phyloP scores from a whole-genome alignment of 2,888 invertebrate genomes.

The Rapana venosa region DNA sequence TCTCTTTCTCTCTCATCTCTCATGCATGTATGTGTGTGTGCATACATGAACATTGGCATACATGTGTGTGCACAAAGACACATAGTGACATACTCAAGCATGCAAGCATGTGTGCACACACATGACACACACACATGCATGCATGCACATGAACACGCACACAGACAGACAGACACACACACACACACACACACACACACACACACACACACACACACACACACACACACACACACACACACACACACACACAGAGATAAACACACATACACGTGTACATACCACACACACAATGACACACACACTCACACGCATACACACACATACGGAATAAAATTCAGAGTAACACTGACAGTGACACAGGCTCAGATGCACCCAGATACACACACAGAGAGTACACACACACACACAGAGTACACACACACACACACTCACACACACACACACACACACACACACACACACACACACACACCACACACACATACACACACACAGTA shows the following conservation, averaged over 20 bases:
- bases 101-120: background rate
- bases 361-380: too few relatives aligned
- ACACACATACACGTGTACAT: too few relatives aligned
- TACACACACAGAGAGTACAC: too few relatives aligned
- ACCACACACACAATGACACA: background rate
- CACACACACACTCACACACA: conserved; percentile 4
- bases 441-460: conserved; percentile 1
- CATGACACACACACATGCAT: background rate
- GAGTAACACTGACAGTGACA: too few relatives aligned
- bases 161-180: conserved; percentile 11
- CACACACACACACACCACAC: background rate
- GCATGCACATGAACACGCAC: background rate
- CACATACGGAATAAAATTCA: background rate
- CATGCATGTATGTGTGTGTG: background rate
- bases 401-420: too few relatives aligned
- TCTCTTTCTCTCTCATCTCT: background rate
- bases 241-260: too few relatives aligned
- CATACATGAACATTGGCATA: background rate
- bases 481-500: background rate
- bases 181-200: conserved; percentile 10
- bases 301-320: conserved; percentile 14
- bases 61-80: background rate
- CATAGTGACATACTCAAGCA: background rate
- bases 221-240: background rate
- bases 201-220: conserved; percentile 15